Base-by-base conservation (phyloP, 2,113 vertebrate species). In the Chinchilla lanigera region DNA sequence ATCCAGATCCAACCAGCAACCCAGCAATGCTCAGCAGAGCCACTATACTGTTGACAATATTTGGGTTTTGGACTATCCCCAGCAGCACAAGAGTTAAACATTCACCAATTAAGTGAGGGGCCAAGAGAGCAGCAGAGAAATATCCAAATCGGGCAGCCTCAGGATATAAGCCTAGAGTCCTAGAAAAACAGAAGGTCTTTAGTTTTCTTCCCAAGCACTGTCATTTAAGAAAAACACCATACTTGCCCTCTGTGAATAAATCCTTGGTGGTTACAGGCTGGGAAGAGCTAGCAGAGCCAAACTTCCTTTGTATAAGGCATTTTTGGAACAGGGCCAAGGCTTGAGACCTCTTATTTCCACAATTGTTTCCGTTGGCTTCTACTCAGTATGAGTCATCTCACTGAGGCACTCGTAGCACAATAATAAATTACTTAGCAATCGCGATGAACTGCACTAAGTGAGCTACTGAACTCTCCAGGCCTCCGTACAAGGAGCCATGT, bases 21-120 rank as follows among this genome's bases (percentile, higher is more conserved):
- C 99, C 99, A 56, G 99, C 99, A 33, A 99, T 98, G 95, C 99
- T 99, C 84, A 99, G 98, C 82, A 99, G 98, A 78, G 99, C 99
- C 98, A 99, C 98, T 0, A 98, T 98, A 1, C 99, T 99, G 97
- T 99, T 99, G 95, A 99, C 99, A 96, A 99, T 98, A 86, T 99
- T 99, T 44, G 99, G 99, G 96, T 99, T 98, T 94, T 99, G 99
- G 96, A 99, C 98, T 33, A 99, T 67, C 0, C 99, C 99, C n/a
- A 99, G 98, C 2, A 99, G n/a, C 82, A 99, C 98, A 63, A 99
- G 98, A 3, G 99, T 99, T 75, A 99, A 97, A 54, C 99, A 97
- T 98, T 99, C 99, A 93, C 99, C 99, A 90, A 99, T 98, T 52
- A 99, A 87, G 93, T 99, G 99, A 12, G 99, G 99, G 0, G 99